phyloP scores from a whole-genome alignment of 2,888 invertebrate species.

The Ophion obscuratus region DNA sequence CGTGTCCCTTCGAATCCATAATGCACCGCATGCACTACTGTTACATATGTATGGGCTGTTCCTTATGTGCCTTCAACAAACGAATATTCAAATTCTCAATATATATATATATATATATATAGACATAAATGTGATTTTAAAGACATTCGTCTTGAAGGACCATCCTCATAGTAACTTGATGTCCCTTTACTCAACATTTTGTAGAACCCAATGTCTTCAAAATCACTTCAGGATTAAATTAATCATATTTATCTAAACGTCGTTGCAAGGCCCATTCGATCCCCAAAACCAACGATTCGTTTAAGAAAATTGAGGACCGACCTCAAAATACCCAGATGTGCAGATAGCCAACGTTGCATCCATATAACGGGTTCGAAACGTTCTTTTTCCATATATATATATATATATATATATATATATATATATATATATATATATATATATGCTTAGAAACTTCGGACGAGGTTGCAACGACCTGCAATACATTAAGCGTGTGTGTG shows the following conservation, averaged over 20 bases:
- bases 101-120: background rate
- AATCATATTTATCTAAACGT: background rate
- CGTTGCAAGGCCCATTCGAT: background rate
- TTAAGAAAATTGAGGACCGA: background rate
- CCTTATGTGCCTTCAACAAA: conserved; percentile 22
- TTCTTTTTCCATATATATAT: background rate
- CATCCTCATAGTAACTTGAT: background rate
- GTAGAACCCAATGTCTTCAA: background rate
- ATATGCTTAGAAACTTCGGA: background rate
- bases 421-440: background rate
- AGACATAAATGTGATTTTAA: background rate
- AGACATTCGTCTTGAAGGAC: background rate
- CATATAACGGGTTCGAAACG: background rate
- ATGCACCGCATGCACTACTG: conserved; percentile 31
- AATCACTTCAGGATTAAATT: background rate
- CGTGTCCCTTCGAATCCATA: conserved; percentile 48
- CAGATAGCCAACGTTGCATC: background rate
- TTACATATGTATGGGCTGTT: conserved; percentile 51
- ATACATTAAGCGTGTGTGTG: conserved; percentile 1
- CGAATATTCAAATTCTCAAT: conserved; percentile 4
- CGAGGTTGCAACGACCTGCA: conserved; percentile 43
- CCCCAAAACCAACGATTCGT: background rate
- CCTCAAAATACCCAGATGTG: background rate
- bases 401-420: too few species aligned
- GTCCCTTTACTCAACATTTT: background rate